Percentiles rank a stretch among this genome's conserved stretches.
Conservation (phyloP, 2,888 invertebrate species). For the Liopterus haemorrhoidalis region DNA sequence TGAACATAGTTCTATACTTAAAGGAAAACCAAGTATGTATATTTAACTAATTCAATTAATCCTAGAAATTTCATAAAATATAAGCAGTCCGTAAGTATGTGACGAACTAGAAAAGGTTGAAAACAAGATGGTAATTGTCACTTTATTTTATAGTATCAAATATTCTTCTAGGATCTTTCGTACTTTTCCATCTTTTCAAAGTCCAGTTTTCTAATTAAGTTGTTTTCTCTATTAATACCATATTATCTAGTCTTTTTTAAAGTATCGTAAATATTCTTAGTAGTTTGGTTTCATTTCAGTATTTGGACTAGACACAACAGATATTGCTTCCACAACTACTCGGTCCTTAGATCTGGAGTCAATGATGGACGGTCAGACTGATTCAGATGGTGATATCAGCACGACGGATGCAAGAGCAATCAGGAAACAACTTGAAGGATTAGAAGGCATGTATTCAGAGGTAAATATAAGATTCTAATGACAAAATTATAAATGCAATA, state of each 20-base stretch:
- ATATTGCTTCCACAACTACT: constrained; percentile 74
- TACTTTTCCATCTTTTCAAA: not conserved
- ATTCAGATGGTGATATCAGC: constrained; percentile 69
- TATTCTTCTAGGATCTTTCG: constrained; percentile 4
- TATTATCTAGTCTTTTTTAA: not conserved
- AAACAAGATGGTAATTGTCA: too few species aligned
- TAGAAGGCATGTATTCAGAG: constrained; percentile 84
- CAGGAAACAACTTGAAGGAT: constrained; percentile 70
- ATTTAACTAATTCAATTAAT: constrained; percentile 4
- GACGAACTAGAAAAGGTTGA: too few species aligned
- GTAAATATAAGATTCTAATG: constrained; percentile 44
- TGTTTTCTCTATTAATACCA: too few species aligned
- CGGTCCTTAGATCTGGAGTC: constrained; percentile 72
- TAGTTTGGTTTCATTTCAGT: constrained; percentile 46
- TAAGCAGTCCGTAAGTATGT: too few species aligned
- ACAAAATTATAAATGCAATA: constrained; percentile 3
- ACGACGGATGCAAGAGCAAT: constrained; percentile 73
- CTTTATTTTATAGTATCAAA: not conserved
- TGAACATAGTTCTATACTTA: constrained; percentile 48
- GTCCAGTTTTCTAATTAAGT: not conserved
- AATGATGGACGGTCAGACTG: constrained; percentile 62
- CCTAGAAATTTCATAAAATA: too few species aligned
- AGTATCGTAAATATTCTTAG: constrained; percentile 2
- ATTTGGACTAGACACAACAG: constrained; percentile 66
- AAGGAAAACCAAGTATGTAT: constrained; percentile 56